Percentiles rank a stretch among this genome's conserved stretches.
phyloP scores from a whole-genome alignment of 2,888 invertebrate species.

The Drosophila mettleri region DNA sequence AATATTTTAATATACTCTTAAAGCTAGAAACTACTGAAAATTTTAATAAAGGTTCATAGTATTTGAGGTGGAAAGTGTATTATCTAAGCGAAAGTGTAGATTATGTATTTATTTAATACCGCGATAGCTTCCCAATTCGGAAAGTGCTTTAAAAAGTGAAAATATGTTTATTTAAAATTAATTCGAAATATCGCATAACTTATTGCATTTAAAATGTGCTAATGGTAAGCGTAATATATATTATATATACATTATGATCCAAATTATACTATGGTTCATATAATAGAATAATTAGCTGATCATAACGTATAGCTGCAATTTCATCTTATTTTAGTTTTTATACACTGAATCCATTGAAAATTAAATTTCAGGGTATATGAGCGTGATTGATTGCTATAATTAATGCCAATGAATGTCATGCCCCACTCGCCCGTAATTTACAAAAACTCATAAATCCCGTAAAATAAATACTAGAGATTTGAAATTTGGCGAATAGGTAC shows the following conservation, averaged over 20 bases:
- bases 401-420: too few relatives aligned
- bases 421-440: too few relatives aligned
- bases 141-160: constrained; percentile 38
- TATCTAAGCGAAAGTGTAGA: constrained; percentile 15
- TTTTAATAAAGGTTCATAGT: constrained; percentile 1
- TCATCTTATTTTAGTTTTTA: too few relatives aligned
- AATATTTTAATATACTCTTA: constrained; percentile 39
- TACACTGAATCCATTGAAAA: too few relatives aligned
- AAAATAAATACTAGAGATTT: too few relatives aligned
- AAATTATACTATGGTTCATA: not conserved
- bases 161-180: constrained; percentile 22
- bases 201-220: constrained; percentile 7
- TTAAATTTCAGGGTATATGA: too few relatives aligned
- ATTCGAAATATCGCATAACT: constrained; percentile 6
- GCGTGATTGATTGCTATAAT: too few relatives aligned
- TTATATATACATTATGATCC: not conserved
- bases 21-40: constrained; percentile 14
- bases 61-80: constrained; percentile 17
- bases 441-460: too few relatives aligned
- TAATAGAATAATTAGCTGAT: too few relatives aligned
- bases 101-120: constrained; percentile 25
- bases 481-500: too few relatives aligned
- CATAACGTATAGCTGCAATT: too few relatives aligned
- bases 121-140: constrained; percentile 2
- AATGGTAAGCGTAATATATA: constrained; percentile 40